phyloP scores from a whole-genome alignment of 2,113 vertebrate genomes.

The Pipra filicauda region DNA sequence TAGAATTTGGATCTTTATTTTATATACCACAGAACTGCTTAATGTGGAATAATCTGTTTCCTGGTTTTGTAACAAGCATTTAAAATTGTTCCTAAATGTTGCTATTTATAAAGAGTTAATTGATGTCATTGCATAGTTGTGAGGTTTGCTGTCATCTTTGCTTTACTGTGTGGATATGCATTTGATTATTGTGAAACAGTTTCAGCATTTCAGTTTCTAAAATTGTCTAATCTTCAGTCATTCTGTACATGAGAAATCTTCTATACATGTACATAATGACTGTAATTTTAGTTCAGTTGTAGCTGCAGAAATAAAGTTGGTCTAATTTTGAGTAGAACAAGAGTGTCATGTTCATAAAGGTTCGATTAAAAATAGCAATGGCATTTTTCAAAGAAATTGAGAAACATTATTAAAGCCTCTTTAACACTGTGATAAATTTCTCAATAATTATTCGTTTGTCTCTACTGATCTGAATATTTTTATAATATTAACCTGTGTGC shows the following conservation, averaged over 20 bases:
- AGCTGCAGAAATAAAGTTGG: neutral
- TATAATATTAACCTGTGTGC: neutral
- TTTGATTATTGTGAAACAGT: conserved; percentile 40
- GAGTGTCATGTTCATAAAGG: neutral
- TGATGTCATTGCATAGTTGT: neutral
- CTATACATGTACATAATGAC: neutral
- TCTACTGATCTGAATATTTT: neutral
- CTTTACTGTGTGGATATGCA: conserved; percentile 6
- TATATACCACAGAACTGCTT: neutral
- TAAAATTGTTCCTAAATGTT: neutral
- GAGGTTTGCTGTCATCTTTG: conserved; percentile 41
- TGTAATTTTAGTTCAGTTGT: neutral
- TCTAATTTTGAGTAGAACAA: neutral
- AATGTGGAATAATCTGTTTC: neutral
- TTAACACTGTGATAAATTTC: neutral
- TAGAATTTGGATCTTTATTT: neutral
- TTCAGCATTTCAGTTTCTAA: conserved; percentile 32
- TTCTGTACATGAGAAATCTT: neutral
- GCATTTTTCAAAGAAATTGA: neutral
- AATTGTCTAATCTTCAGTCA: conserved; percentile 27
- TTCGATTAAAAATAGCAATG: neutral
- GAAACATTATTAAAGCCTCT: neutral
- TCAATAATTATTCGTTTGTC: neutral
- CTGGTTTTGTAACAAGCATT: neutral
- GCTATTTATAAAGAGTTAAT: neutral